Evolutionary conservation across 2,888 invertebrate species (phyloP).

Genomic region (Tachina lurida): DNA sequence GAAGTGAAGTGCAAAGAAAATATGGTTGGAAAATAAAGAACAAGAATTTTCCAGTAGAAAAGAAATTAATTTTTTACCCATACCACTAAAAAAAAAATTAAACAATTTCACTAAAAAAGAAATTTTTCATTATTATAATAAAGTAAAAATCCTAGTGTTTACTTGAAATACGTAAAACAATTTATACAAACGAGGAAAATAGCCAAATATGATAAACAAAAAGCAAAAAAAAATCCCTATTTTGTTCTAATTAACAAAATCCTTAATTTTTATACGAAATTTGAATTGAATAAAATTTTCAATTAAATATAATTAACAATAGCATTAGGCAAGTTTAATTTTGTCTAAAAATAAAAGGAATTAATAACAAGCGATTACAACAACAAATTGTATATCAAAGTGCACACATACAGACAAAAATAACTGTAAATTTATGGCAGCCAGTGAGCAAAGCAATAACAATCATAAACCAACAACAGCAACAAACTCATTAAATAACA

Average conservation of each 20-base stretch:
- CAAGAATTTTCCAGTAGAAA: conserved; percentile 49
- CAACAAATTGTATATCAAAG: conserved; percentile 34
- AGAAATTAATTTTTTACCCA: conserved; percentile 35
- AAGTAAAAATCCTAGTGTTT: background rate
- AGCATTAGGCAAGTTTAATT: conserved; percentile 35
- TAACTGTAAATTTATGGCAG: conserved; percentile 62
- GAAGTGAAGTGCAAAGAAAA: conserved; percentile 59
- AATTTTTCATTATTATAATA: background rate
- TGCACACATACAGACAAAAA: conserved; percentile 38
- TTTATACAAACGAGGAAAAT: background rate
- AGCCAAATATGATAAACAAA: background rate
- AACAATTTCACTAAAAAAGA: background rate
- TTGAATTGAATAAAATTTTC: conserved; percentile 23
- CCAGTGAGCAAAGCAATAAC: conserved; percentile 38
- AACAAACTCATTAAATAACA: conserved; percentile 39
- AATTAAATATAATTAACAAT: conserved; percentile 31
- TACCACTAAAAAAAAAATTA: conserved; percentile 29
- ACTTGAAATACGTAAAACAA: background rate
- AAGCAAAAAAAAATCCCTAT: background rate
- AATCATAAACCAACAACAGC: conserved; percentile 36
- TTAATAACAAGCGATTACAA: conserved; percentile 37
- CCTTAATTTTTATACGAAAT: conserved; percentile 22
- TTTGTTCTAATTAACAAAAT: background rate
- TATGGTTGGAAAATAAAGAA: too few relatives aligned
- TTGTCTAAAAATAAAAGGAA: conserved; percentile 32